Evolutionary conservation across 2,888 invertebrate genomes (phyloP).

Genomic region (Neuroscelio doddi): DNA sequence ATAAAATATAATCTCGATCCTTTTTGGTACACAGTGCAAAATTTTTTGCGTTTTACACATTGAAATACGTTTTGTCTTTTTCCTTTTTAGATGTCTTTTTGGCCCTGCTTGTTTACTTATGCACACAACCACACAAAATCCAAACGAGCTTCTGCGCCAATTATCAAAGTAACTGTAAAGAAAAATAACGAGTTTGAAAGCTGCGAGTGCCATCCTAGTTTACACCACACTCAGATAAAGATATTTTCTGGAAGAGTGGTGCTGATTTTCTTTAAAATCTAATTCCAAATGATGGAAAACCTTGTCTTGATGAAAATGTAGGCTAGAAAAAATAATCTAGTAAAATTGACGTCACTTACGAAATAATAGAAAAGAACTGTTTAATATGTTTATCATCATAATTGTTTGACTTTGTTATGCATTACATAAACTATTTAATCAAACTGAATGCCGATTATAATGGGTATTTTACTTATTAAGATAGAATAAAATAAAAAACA

Average conservation of each 20-base stretch:
- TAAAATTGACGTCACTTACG: no score
- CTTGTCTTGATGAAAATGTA: no score
- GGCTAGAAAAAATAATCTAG: no score
- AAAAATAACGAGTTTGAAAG: slow-evolving; percentile 32
- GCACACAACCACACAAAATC: slow-evolving; percentile 9
- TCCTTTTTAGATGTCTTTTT: not conserved
- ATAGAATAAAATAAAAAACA: no score
- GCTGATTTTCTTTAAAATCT: no score
- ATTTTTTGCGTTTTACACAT: not conserved
- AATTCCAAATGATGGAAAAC: no score
- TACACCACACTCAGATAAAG: no score
- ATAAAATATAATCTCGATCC: not conserved
- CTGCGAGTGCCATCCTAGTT: slow-evolving; percentile 20
- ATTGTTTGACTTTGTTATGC: not conserved
- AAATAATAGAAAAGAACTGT: no score
- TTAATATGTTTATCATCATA: not conserved
- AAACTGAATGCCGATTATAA: not conserved
- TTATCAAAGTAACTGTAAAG: slow-evolving; percentile 32
- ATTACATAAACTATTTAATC: not conserved
- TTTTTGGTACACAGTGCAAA: not conserved
- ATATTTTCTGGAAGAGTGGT: slow-evolving; percentile 15
- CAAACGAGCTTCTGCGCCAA: slow-evolving; percentile 19
- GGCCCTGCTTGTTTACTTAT: slow-evolving; percentile 14
- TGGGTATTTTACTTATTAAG: no score
- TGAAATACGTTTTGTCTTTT: no score